phyloP scores from a whole-genome alignment of 2,888 invertebrate species.

The Phragmatobia fuliginosa region DNA sequence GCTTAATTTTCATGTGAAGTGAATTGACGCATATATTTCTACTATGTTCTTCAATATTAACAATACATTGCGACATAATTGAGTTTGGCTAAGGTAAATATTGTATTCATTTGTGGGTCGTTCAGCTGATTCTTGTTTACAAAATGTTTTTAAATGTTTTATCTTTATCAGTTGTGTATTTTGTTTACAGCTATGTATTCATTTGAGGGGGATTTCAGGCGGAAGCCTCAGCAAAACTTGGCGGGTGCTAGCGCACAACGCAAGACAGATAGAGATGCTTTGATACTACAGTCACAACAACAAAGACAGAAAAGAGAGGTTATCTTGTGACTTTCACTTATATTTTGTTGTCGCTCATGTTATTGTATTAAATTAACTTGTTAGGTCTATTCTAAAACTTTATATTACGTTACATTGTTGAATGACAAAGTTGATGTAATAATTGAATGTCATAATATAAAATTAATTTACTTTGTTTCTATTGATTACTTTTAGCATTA shows the following conservation, averaged over 20 bases:
- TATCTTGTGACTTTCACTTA: conserved; percentile 47
- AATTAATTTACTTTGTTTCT: background rate
- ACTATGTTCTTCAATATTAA: conserved; percentile 43
- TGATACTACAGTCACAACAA: conserved; percentile 93
- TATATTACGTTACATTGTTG: background rate
- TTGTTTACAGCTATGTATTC: conserved; percentile 86
- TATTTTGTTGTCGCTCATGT: conserved; percentile 2
- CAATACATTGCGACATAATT: conserved; percentile 36
- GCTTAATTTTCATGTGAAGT: conserved; percentile 35
- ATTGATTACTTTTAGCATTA: background rate
- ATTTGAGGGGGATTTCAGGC: conserved; percentile 96
- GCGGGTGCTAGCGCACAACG: conserved; percentile 94
- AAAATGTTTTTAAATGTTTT: conserved; percentile 42
- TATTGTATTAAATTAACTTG: background rate
- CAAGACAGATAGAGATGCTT: conserved; percentile 88
- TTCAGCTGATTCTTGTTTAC: conserved; percentile 78
- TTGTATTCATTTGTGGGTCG: conserved; percentile 35
- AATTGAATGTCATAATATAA: background rate
- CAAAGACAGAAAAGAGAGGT: conserved; percentile 96
- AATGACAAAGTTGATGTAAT: background rate
- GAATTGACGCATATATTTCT: conserved; percentile 31
- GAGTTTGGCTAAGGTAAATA: conserved; percentile 43
- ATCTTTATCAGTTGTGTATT: conserved; percentile 16
- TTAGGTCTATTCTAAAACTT: background rate
- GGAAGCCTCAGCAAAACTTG: conserved; percentile 95